Evolutionary conservation across 2,797 vertebrate species (phyloP).

Genomic region (Heterohyrax brucei): DNA sequence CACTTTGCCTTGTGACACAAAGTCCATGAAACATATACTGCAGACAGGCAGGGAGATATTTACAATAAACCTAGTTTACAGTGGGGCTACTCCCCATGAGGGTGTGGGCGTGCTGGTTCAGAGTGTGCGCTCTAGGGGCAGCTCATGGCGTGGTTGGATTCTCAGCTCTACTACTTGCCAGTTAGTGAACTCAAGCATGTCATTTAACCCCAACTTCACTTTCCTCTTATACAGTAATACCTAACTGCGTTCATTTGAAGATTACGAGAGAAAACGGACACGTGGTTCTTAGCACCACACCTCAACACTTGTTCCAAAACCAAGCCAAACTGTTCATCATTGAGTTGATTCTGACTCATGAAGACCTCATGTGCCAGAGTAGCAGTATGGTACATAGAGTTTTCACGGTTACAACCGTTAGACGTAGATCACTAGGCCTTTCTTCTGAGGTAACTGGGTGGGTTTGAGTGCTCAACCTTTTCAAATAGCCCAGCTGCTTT

Average conservation of each 20-base stretch:
- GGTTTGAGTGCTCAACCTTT: neutral
- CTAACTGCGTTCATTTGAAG: neutral
- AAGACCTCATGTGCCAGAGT: too few relatives aligned
- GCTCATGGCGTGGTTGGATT: neutral
- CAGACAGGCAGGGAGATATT: neutral
- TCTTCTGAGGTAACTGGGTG: neutral
- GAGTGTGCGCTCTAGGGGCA: neutral
- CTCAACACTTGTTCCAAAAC: neutral
- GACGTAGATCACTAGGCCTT: neutral
- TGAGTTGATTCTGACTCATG: too few relatives aligned
- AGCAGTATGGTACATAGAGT: too few relatives aligned
- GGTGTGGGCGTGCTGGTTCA: neutral
- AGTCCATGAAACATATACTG: accelerated
- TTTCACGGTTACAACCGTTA: too few relatives aligned
- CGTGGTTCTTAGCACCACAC: accelerated
- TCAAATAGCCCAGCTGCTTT: neutral
- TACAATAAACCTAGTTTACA: too few relatives aligned
- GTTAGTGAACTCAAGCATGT: slow-evolving; percentile 1
- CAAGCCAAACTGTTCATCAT: too few relatives aligned
- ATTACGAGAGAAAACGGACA: neutral
- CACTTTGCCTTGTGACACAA: neutral
- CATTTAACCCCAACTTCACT: neutral
- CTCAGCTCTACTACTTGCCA: neutral
- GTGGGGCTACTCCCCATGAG: neutral
- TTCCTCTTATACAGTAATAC: neutral